These are phyloP conservation scores for Tillus elongatus DNA, from an alignment of 2,888 invertebrate species.

Conservation along the genomic window DNA sequence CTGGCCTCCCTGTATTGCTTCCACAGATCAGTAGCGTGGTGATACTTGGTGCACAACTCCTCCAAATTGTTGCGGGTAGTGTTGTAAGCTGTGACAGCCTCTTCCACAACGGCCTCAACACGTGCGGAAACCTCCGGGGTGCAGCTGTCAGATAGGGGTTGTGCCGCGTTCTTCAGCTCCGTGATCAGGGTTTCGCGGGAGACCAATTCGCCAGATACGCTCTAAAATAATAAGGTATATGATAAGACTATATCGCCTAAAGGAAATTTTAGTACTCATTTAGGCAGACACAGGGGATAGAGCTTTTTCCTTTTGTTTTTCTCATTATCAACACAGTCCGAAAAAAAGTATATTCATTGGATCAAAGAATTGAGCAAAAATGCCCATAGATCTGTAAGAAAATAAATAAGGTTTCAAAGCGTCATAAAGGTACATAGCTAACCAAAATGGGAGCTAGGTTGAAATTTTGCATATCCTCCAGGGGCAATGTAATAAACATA, in stretches of 20 bases:
- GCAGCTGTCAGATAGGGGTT: constrained; percentile 61
- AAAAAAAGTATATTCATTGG: too few species aligned
- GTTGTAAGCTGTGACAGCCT: constrained; percentile 70
- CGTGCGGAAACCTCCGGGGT: constrained; percentile 62
- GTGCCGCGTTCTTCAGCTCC: constrained; percentile 60
- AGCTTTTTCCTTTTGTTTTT: too few species aligned
- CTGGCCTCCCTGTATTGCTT: constrained; percentile 70
- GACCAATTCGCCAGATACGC: constrained; percentile 65
- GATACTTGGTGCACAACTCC: constrained; percentile 67
- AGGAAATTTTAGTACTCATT: too few species aligned
- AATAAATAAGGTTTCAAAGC: too few species aligned
- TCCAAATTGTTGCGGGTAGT: constrained; percentile 69
- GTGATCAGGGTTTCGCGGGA: constrained; percentile 65
- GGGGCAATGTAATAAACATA: too few species aligned
- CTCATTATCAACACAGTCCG: too few species aligned
- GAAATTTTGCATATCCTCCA: too few species aligned
- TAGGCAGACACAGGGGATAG: too few species aligned
- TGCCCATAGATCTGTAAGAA: too few species aligned
- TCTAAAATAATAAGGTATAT: constrained; percentile 54
- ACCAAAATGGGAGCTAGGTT: too few species aligned
- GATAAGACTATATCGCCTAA: constrained; percentile 13
- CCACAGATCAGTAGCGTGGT: constrained; percentile 75
- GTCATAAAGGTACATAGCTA: too few species aligned
- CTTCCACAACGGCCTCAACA: constrained; percentile 66
- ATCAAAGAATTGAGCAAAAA: too few species aligned